Evolutionary conservation across 2,888 invertebrate species (phyloP).

Genomic region (Epinotia bilunana): DNA sequence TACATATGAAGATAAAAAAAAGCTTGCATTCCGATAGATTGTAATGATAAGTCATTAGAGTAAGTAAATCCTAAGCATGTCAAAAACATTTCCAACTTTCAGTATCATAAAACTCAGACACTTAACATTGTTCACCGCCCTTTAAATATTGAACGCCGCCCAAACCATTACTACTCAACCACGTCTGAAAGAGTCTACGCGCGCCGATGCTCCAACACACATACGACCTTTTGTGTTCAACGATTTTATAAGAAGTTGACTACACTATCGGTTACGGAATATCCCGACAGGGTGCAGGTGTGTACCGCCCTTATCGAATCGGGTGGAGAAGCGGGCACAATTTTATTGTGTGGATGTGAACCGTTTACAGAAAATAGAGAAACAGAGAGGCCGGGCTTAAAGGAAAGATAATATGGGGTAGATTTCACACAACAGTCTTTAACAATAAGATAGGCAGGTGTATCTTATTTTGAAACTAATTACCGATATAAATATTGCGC

Average conservation of each 20-base stretch:
- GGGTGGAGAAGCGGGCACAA: conserved; percentile 29
- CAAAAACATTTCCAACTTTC: not conserved
- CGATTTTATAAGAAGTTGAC: conserved; percentile 10
- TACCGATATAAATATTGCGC: no score
- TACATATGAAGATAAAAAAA: no score
- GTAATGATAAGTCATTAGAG: not conserved
- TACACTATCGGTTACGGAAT: conserved; percentile 30
- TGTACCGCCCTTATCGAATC: conserved; percentile 41
- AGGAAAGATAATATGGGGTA: no score
- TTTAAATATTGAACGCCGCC: conserved; percentile 28
- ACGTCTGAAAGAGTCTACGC: not conserved
- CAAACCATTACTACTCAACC: not conserved
- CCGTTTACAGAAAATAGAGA: conserved; percentile 19
- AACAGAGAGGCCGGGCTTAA: not conserved
- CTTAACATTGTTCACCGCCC: conserved; percentile 12
- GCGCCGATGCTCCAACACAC: no score
- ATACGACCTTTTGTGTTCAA: not conserved
- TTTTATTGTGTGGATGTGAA: conserved; percentile 25
- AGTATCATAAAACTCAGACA: not conserved
- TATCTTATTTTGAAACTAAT: no score
- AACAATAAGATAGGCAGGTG: no score
- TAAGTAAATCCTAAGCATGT: not conserved
- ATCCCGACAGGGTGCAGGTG: conserved; percentile 37
- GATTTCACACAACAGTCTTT: no score
- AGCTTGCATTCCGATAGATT: no score